Percentiles rank a stretch among this genome's conserved stretches.
Conservation (phyloP, 1,140 invertebrate genomes). For the Drosophila quadrilineata region DNA sequence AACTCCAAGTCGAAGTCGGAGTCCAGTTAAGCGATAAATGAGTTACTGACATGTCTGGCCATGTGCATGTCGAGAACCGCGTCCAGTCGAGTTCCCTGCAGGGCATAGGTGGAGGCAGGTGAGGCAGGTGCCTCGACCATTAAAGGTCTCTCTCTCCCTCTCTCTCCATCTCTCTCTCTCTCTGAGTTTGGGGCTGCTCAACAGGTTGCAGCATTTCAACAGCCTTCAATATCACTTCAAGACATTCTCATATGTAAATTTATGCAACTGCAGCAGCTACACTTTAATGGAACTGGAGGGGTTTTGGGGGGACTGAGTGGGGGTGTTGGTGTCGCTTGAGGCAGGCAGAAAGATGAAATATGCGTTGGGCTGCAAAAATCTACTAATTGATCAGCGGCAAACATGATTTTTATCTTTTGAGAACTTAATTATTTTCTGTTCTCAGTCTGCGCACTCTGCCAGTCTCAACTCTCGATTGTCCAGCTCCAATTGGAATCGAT, state of each 20-base stretch:
- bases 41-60: conserved; percentile 71
- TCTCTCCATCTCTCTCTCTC: not conserved
- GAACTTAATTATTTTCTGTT: conserved; percentile 80
- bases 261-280: conserved; percentile 53
- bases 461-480: conserved; percentile 39
- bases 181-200: conserved; percentile 4
- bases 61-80: conserved; percentile 69
- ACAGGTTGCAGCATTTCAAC: conserved; percentile 66
- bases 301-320: conserved; percentile 3
- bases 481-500: conserved; percentile 66
- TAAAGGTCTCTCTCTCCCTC: not conserved
- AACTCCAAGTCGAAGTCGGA: not conserved
- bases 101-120: conserved; percentile 20
- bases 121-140: conserved; percentile 18
- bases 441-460: no score
- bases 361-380: conserved; percentile 65
- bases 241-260: conserved; percentile 75
- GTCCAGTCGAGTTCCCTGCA: conserved; percentile 31
- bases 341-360: conserved; percentile 67
- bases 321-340: conserved; percentile 1
- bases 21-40: conserved; percentile 75
- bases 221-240: conserved; percentile 77
- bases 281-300: not conserved
- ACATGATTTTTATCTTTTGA: conserved; percentile 80
- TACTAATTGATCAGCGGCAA: conserved; percentile 78